Percentiles rank a stretch among this genome's conserved stretches.
phyloP scores from a whole-genome alignment of 1,140 invertebrate species.

The Solenopsis fugax region DNA sequence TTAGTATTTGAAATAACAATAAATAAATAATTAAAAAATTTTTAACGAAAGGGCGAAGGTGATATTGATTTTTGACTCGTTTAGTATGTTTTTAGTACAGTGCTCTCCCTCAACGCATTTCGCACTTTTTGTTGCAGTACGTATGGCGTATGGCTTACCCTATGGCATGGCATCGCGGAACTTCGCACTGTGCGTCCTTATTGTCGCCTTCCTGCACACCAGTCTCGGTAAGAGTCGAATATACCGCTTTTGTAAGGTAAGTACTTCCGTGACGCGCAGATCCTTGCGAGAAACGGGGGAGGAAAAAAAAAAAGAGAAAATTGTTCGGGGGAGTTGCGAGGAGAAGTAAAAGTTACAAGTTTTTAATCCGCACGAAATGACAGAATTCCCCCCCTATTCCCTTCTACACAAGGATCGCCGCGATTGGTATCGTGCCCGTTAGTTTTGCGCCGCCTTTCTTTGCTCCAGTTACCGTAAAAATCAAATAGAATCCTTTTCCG shows the following conservation, averaged over 20 bases:
- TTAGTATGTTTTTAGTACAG: background rate
- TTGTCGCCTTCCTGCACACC: slow-evolving; percentile 69
- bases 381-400: slow-evolving; percentile 31
- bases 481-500: slow-evolving; percentile 71
- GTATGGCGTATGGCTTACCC: slow-evolving; percentile 76
- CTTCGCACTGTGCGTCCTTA: slow-evolving; percentile 73
- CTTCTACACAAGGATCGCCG: background rate
- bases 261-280: slow-evolving; percentile 27
- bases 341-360: slow-evolving; percentile 70
- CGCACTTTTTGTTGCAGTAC: slow-evolving; percentile 71
- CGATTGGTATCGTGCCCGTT: slow-evolving; percentile 39
- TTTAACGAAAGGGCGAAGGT: background rate
- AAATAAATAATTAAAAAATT: slow-evolving; percentile 1
- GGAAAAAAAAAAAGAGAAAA: slow-evolving; percentile 2
- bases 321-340: slow-evolving; percentile 49
- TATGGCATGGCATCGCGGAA: slow-evolving; percentile 79
- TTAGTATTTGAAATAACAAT: background rate
- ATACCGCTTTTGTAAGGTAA: slow-evolving; percentile 29
- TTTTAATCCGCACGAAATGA: slow-evolving; percentile 74
- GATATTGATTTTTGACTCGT: background rate
- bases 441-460: slow-evolving; percentile 57
- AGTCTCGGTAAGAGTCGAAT: slow-evolving; percentile 76
- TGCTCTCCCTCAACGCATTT: background rate
- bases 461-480: slow-evolving; percentile 74
- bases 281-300: background rate